A percentile compares a stretch with the other conserved stretches of the same genome.
Conservation (phyloP, 1,140 invertebrate species). For the Coenobita brevimanus region DNA sequence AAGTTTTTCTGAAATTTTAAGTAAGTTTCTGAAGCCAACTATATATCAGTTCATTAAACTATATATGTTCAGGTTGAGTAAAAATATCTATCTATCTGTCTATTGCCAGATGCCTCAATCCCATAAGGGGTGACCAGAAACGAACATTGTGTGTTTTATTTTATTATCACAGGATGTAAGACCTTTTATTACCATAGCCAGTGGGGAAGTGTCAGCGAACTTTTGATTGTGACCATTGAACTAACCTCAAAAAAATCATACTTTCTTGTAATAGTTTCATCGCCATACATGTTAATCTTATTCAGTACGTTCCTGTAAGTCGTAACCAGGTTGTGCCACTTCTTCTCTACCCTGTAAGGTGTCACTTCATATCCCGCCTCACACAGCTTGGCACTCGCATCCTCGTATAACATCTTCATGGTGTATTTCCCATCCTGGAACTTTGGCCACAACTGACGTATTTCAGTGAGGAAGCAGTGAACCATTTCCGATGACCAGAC, state of each 20-base stretch:
- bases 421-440: slow-evolving; percentile 5
- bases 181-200: too few relatives aligned
- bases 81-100: too few relatives aligned
- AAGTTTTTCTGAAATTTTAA: too few relatives aligned
- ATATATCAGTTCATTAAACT: too few relatives aligned
- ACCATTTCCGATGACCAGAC: background rate
- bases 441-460: background rate
- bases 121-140: too few relatives aligned
- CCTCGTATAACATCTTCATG: slow-evolving; percentile 27
- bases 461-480: background rate
- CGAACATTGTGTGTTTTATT: too few relatives aligned
- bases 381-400: background rate
- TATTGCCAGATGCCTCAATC: too few relatives aligned
- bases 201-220: too few relatives aligned
- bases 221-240: too few relatives aligned
- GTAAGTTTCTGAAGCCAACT: too few relatives aligned
- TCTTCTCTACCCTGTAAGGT: slow-evolving; percentile 19
- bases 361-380: background rate
- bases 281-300: background rate
- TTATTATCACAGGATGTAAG: too few relatives aligned
- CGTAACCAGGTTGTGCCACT: slow-evolving; percentile 10
- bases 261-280: slow-evolving; percentile 16
- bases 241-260: slow-evolving; percentile 28
- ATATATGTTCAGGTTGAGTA: too few relatives aligned
- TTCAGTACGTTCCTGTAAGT: slow-evolving; percentile 16